Conservation (phyloP, 2,113 vertebrate genomes). For the Diadophis punctatus region DNA sequence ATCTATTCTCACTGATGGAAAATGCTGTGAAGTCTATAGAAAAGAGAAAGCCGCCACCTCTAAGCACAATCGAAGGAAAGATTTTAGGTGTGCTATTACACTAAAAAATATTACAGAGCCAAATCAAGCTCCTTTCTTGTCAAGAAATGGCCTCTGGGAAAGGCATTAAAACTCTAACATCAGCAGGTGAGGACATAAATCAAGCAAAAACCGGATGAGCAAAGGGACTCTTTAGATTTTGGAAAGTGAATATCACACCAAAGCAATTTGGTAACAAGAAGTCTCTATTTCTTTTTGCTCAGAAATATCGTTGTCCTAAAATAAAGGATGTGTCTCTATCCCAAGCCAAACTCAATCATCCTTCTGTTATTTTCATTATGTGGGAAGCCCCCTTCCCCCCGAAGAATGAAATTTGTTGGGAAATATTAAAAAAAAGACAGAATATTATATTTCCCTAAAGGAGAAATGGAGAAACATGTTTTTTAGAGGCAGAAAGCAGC, state of each 20-base stretch:
- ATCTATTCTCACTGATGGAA: rapidly evolving
- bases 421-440: too few relatives aligned
- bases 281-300: neutral
- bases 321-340: slow-evolving; percentile 13
- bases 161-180: slow-evolving; percentile 43
- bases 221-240: neutral
- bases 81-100: neutral
- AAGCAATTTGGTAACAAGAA: neutral
- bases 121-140: neutral
- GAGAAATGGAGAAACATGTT: too few relatives aligned
- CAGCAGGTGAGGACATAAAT: slow-evolving; percentile 17
- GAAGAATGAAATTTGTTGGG: too few relatives aligned
- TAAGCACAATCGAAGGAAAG: slow-evolving; percentile 43
- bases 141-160: slow-evolving; percentile 44
- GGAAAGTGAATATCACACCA: neutral
- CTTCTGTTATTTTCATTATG: neutral
- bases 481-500: too few relatives aligned
- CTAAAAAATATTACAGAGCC: neutral
- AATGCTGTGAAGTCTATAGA: rapidly evolving
- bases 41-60: neutral
- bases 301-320: neutral
- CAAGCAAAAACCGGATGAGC: neutral
- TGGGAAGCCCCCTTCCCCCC: too few relatives aligned
- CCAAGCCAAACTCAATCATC: neutral
- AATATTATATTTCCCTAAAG: too few relatives aligned